Evolutionary conservation across 2,113 vertebrate genomes (phyloP).

Genomic region (Ameiurus melas): DNA sequence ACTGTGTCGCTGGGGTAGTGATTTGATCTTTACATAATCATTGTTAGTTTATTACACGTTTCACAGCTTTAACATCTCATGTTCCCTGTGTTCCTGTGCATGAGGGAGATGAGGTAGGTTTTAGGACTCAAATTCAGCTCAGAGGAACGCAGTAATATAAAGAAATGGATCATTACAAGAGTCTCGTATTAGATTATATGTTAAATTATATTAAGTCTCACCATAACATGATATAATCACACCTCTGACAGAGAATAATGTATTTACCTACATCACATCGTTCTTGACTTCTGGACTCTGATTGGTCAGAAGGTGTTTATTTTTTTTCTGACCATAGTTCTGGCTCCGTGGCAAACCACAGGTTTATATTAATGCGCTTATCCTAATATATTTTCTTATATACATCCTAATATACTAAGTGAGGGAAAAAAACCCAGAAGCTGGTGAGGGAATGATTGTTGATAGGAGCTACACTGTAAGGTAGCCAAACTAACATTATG

Average conservation of each 20-base stretch:
- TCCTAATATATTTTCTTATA: no score
- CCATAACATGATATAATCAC: not conserved
- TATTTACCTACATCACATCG: not conserved
- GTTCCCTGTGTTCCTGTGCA: not conserved
- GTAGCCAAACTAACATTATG: not conserved
- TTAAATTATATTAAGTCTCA: not conserved
- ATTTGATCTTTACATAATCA: not conserved
- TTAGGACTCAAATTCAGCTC: no score
- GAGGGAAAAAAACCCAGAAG: not conserved
- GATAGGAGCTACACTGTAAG: not conserved
- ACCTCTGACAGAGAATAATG: not conserved
- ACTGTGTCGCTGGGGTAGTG: not conserved
- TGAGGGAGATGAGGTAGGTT: no score
- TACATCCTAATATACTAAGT: no score
- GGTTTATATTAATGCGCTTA: not conserved
- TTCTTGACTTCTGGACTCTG: not conserved
- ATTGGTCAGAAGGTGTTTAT: not conserved
- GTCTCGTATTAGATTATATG: not conserved
- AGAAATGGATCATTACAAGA: not conserved
- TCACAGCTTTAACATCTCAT: not conserved
- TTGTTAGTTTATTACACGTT: not conserved
- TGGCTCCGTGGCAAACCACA: not conserved
- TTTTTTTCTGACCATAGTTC: not conserved
- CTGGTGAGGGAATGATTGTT: not conserved
- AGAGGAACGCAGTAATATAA: not conserved